A percentile compares a stretch with the other conserved stretches of the same genome.
These are phyloP conservation scores for Caenorhabditis uteleia DNA, from an alignment of 2,888 invertebrate genomes.

Conservation along the genomic window DNA sequence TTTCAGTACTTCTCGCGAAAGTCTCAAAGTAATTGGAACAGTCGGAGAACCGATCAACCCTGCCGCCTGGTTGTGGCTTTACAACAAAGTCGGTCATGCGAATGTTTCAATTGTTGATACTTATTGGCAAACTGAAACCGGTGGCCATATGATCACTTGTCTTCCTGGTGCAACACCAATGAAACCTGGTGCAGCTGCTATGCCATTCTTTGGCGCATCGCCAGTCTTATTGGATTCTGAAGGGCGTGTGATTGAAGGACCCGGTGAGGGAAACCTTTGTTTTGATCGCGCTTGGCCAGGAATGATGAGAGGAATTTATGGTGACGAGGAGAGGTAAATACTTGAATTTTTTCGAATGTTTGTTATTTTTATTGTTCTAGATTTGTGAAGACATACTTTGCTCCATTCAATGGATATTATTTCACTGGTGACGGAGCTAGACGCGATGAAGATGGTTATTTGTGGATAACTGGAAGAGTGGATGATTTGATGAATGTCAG, in stretches of 20 bases:
- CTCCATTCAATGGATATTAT: constrained; percentile 93
- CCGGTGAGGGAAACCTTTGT: constrained; percentile 72
- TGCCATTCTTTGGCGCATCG: constrained; percentile 95
- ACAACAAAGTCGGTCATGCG: constrained; percentile 71
- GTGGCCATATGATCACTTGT: constrained; percentile 94
- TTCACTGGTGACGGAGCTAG: constrained; percentile 86
- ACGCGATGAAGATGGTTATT: constrained; percentile 86
- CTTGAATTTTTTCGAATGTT: background rate
- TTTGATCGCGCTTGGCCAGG: constrained; percentile 97
- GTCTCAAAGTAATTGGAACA: constrained; percentile 84
- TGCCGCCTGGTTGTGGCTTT: constrained; percentile 74
- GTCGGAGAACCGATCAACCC: constrained; percentile 99
- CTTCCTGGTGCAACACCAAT: constrained; percentile 93
- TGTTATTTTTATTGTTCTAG: too few species aligned
- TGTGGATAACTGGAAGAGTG: constrained; percentile 74
- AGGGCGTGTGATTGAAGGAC: constrained; percentile 71
- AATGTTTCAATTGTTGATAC: constrained; percentile 88
- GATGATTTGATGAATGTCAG: constrained; percentile 99
- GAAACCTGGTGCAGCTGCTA: constrained; percentile 97
- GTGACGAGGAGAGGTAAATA: constrained; percentile 82
- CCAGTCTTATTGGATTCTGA: constrained; percentile 86
- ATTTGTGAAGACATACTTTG: constrained; percentile 91
- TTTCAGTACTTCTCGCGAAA: constrained; percentile 30
- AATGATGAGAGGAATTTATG: constrained; percentile 91
- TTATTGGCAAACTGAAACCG: constrained; percentile 99